Evolutionary conservation across 92 coral and sea anemone species (phyloP), one percentile per base, ranked within the genome.

Genomic region (Montipora capitata): DNA sequence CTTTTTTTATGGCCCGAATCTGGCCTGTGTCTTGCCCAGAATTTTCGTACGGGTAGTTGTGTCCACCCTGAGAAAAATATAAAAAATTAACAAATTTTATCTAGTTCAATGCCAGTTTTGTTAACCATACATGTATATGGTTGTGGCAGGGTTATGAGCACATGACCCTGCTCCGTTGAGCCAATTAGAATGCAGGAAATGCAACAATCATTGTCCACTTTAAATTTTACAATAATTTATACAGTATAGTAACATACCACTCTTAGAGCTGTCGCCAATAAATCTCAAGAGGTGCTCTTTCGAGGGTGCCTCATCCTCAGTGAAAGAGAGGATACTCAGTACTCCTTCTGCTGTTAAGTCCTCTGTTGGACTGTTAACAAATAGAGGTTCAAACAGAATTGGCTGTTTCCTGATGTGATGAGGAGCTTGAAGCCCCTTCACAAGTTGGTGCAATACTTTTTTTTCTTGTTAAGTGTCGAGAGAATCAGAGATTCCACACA

Each of bases 401-500:
- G 78, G 78, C 52, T 72, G 40, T 38, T 72, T 72, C 56, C 78
- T 44, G 56, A 72, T 72, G 17, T 72, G 57, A 38, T 72, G 40
- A 72, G 41, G 78, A 38, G 78, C 40, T 72, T 35, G 17, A 44
- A 72, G 78, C 5, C 56, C 78, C 56, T 51, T 72, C 40, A 51
- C 52, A 35, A 72, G 61, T 51, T 72, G 78, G 78, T 72, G 57
- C 52, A 72, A 18, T 51, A 72, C 71, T 66, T 66, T 17, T 66
- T 66, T 66, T 66, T 66, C 45, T 62, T 76, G 44, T 54, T 35
- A 41, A 63, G 62, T 76, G 81, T 76, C 13, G 62, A 63, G 66
- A 76, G 81, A 20, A 76, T 76, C 81, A 76, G 81, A 40, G 81
- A 76, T 48, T 76, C 81, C n/a, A 76, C 81, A 57, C 62, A 76